A percentile compares a stretch with the other conserved stretches of the same genome.
Conservation (phyloP, 1,140 invertebrate species). For the Danaus plexippus region DNA sequence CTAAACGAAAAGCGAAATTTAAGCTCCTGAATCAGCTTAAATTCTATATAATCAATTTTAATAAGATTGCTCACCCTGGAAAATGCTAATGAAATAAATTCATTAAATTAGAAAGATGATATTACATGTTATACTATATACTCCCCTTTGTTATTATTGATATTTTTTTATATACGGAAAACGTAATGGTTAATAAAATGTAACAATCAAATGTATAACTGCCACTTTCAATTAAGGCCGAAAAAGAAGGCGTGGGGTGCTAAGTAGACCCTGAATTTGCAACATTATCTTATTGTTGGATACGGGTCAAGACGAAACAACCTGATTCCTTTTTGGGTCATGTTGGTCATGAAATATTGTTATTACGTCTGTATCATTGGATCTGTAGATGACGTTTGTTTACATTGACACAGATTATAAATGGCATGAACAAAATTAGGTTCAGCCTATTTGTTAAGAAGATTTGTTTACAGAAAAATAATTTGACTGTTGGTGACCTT, state of each 20-base stretch:
- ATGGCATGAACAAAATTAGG: conserved; percentile 1
- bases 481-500: too few species aligned
- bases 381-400: conserved; percentile 18
- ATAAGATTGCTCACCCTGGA: too few species aligned
- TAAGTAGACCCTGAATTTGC: conserved; percentile 47
- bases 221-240: conserved; percentile 37
- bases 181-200: too few species aligned
- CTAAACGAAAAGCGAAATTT: too few species aligned
- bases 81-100: too few species aligned
- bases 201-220: conserved; percentile 21
- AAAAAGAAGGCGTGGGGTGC: conserved; percentile 39
- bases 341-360: conserved; percentile 48
- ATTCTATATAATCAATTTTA: too few species aligned
- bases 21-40: too few species aligned
- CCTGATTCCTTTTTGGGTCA: conserved; percentile 53
- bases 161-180: too few species aligned
- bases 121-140: too few species aligned
- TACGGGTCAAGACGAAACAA: conserved; percentile 27
- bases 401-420: neutral
- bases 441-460: neutral
- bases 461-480: neutral
- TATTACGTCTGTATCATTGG: conserved; percentile 37
- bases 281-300: conserved; percentile 39
- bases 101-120: too few species aligned
- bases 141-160: too few species aligned